Evolutionary conservation across 2,113 vertebrate genomes (phyloP).

Genomic region (Benitochromis conjunctus): DNA sequence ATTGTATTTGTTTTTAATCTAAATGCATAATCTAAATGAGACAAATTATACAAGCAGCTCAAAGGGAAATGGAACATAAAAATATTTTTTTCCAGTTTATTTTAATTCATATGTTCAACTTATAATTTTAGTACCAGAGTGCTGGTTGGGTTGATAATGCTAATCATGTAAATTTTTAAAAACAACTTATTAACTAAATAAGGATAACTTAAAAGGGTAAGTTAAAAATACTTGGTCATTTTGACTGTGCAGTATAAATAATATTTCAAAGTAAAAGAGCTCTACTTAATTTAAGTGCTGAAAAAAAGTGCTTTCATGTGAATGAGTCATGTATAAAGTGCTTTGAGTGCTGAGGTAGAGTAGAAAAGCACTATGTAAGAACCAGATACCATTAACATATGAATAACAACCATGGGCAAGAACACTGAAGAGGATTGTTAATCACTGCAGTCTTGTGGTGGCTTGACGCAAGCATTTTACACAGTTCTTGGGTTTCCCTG

Average conservation of each 20-base stretch:
- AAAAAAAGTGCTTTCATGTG: neutral
- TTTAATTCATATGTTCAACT: neutral
- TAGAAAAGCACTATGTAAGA: neutral
- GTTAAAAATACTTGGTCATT: neutral
- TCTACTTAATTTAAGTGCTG: neutral
- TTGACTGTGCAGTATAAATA: neutral
- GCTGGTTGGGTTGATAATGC: fast-evolving
- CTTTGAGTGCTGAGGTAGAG: neutral
- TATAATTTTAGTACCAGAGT: neutral
- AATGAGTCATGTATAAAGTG: neutral
- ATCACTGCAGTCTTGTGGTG: neutral
- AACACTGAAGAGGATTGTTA: neutral
- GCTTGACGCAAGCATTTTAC: neutral
- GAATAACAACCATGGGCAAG: neutral
- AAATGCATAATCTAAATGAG: too few species aligned
- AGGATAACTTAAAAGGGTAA: neutral
- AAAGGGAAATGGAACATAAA: neutral
- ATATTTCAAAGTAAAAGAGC: neutral
- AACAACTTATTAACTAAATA: neutral
- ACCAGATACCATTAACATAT: neutral
- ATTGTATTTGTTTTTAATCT: neutral
- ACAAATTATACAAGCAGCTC: fast-evolving
- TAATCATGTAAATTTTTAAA: neutral
- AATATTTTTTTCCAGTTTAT: fast-evolving
- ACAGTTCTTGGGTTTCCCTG: neutral